Evolutionary conservation across 2,113 vertebrate species (phyloP).

Genomic region (Chloebia gouldiae): DNA sequence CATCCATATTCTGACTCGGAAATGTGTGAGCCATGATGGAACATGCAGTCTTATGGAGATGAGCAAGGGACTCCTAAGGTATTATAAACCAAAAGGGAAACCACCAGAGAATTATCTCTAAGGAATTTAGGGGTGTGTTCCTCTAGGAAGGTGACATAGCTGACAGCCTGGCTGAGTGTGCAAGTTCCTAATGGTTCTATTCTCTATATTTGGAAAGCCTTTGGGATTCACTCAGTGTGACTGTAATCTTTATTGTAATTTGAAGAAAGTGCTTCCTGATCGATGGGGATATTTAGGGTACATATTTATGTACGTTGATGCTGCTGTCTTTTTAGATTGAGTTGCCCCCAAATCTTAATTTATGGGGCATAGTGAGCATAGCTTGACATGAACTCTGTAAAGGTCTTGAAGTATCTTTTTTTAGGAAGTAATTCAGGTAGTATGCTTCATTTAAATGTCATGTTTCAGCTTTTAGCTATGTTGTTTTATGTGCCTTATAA

Average conservation of each 20-base stretch:
- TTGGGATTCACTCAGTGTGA: neutral
- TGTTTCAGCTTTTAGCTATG: neutral
- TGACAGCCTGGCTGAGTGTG: neutral
- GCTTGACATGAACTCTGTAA: neutral
- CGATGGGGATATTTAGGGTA: neutral
- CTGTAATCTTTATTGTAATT: neutral
- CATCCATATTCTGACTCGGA: neutral
- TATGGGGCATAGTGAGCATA: neutral
- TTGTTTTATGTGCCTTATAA: neutral
- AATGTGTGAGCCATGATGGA: neutral
- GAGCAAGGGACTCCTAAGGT: neutral
- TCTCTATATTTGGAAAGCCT: neutral
- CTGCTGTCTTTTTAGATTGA: neutral
- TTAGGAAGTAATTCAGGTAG: neutral
- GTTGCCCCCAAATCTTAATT: neutral
- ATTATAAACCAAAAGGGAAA: neutral
- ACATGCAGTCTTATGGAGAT: neutral
- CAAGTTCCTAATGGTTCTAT: neutral
- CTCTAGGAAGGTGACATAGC: neutral
- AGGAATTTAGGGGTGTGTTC: neutral
- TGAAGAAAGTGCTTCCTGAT: neutral
- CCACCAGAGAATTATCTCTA: neutral
- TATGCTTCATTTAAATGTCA: neutral
- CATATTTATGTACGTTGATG: neutral
- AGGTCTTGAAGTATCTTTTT: neutral